These are phyloP conservation scores for Chionomys nivalis DNA, from an alignment of 2,113 vertebrate species.

Conservation along the genomic window DNA sequence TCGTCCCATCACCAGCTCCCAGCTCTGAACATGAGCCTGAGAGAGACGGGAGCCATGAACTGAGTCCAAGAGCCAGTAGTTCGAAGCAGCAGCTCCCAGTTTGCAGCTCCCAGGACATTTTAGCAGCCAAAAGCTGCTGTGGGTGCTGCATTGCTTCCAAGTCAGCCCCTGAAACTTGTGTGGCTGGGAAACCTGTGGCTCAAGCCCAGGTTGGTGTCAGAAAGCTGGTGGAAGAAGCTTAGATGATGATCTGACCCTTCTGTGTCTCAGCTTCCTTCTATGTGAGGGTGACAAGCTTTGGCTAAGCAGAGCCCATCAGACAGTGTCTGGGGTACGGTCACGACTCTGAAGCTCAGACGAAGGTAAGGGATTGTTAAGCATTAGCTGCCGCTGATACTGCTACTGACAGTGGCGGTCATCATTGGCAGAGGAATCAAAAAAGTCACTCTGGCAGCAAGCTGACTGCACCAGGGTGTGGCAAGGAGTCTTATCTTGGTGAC, in stretches of 20 bases:
- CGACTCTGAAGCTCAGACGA: background rate
- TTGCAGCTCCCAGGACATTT: conserved; percentile 57
- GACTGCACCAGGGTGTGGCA: background rate
- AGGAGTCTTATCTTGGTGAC: conserved; percentile 42
- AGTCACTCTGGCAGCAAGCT: background rate
- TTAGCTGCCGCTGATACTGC: background rate
- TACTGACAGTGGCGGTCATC: background rate
- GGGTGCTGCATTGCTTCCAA: background rate
- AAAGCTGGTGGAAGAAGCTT: background rate
- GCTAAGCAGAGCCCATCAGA: background rate
- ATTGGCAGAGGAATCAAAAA: background rate
- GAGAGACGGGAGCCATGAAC: background rate
- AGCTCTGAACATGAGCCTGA: background rate
- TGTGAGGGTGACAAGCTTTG: background rate
- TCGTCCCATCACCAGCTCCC: background rate
- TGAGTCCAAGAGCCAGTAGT: background rate
- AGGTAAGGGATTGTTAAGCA: background rate
- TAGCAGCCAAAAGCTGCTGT: conserved; percentile 42
- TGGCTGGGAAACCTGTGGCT: conserved; percentile 19
- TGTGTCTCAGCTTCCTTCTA: background rate
- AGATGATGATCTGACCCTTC: background rate
- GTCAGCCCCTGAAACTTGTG: conserved; percentile 2
- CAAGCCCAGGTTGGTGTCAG: background rate
- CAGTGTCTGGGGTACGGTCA: background rate
- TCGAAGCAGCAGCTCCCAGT: conserved; percentile 54